phyloP scores from a whole-genome alignment of 1,140 invertebrate species.

The Popillia japonica region DNA sequence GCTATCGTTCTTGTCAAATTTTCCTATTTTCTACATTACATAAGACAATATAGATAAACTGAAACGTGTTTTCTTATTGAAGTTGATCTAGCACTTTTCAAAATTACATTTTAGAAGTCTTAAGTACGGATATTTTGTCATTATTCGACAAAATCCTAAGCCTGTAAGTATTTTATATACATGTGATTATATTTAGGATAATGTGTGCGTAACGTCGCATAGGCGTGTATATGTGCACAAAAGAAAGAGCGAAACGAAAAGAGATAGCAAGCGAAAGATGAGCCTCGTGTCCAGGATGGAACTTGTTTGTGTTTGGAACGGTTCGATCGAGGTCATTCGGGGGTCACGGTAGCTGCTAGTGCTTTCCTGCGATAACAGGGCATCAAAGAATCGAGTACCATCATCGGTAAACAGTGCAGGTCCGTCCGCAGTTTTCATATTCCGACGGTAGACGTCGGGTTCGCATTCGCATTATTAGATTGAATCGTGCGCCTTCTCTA shows the following conservation, averaged over 20 bases:
- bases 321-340: constrained; percentile 36
- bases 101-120: neutral
- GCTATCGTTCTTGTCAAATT: too few relatives aligned
- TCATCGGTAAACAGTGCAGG: constrained; percentile 38
- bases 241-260: constrained; percentile 7
- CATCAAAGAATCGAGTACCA: constrained; percentile 39
- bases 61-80: too few relatives aligned
- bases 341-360: constrained; percentile 37
- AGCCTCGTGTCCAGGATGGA: constrained; percentile 38
- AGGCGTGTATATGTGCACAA: neutral
- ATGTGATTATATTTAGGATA: constrained; percentile 28
- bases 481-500: neutral
- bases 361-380: constrained; percentile 35
- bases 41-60: too few relatives aligned
- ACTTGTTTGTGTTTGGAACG: constrained; percentile 34
- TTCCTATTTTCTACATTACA: too few relatives aligned
- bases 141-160: constrained; percentile 25
- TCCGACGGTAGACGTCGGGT: constrained; percentile 32
- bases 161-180: constrained; percentile 19
- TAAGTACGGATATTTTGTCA: neutral
- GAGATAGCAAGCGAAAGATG: constrained; percentile 13
- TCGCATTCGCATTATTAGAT: constrained; percentile 36
- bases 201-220: neutral
- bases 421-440: constrained; percentile 38
- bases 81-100: neutral